Evolutionary conservation across 1,140 invertebrate species (phyloP).

Genomic region (Pseudobourletiella spinata): DNA sequence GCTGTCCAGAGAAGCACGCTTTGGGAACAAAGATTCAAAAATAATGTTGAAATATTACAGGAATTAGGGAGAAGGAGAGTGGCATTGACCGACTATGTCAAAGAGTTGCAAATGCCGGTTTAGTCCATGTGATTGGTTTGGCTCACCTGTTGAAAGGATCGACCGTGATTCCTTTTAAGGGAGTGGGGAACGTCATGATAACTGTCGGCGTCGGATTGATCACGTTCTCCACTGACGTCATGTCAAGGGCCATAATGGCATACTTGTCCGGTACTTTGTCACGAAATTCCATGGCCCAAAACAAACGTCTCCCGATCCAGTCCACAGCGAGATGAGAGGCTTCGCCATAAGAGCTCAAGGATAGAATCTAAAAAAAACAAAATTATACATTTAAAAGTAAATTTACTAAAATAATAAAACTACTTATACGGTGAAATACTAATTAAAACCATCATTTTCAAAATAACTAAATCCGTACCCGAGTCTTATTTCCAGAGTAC

Average conservation of each 20-base stretch:
- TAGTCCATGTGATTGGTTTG: too few species aligned
- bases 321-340: constrained; percentile 44
- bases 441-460: neutral
- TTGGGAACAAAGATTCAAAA: too few species aligned
- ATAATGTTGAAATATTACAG: too few species aligned
- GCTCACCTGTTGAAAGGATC: constrained; percentile 59
- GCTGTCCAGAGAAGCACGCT: constrained; percentile 33
- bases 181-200: constrained; percentile 49
- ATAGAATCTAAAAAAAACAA: constrained; percentile 45
- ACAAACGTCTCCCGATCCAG: constrained; percentile 73
- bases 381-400: neutral
- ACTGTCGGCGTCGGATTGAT: neutral
- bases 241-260: constrained; percentile 26
- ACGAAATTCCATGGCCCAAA: constrained; percentile 47
- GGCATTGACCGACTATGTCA: too few species aligned
- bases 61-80: too few species aligned
- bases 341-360: neutral
- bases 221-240: constrained; percentile 38
- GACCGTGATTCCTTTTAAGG: constrained; percentile 48
- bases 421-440: neutral
- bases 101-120: too few species aligned
- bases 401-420: neutral
- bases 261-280: constrained; percentile 4
- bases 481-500: constrained; percentile 47
- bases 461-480: constrained; percentile 38